These are phyloP conservation scores for Nomada ruficornis DNA, from an alignment of 2,888 invertebrate genomes.

Conservation along the genomic window DNA sequence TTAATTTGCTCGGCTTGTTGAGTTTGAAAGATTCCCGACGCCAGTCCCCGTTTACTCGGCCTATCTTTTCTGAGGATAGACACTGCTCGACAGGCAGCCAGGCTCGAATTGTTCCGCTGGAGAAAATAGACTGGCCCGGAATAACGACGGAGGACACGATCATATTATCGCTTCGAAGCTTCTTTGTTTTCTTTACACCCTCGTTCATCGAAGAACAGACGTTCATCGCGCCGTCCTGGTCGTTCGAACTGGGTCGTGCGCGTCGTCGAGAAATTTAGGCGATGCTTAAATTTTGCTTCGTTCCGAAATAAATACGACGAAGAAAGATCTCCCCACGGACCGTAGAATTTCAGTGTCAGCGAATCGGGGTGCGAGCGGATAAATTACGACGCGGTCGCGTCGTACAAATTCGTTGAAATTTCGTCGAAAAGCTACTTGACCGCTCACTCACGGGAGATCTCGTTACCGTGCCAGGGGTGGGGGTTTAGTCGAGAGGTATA, in stretches of 20 bases:
- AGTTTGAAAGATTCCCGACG: conserved; percentile 55
- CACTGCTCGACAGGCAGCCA: conserved; percentile 7
- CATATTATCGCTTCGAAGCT: background rate
- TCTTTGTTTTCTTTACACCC: background rate
- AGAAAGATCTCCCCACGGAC: conserved; percentile 4
- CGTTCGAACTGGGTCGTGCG: conserved; percentile 26
- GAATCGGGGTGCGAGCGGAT: conserved; percentile 53
- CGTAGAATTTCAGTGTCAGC: conserved; percentile 25
- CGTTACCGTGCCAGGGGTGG: conserved; percentile 61
- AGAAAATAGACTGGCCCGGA: conserved; percentile 6
- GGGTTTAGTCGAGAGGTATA: conserved; percentile 35
- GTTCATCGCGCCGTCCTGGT: conserved; percentile 5
- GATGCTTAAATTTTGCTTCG: conserved; percentile 33
- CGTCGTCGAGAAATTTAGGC: conserved; percentile 20
- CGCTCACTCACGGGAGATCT: conserved; percentile 67
- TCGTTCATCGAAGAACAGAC: conserved; percentile 5
- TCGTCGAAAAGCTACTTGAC: conserved; percentile 68
- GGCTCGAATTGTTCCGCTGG: background rate
- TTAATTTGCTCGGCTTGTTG: conserved; percentile 19
- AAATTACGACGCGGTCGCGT: conserved; percentile 73
- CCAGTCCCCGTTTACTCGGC: conserved; percentile 41
- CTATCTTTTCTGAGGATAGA: conserved; percentile 17
- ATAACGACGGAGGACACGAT: background rate
- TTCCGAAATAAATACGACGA: conserved; percentile 41
- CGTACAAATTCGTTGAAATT: conserved; percentile 76